Conservation (phyloP, 2,113 vertebrate genomes). For the Fulmarus glacialis region DNA sequence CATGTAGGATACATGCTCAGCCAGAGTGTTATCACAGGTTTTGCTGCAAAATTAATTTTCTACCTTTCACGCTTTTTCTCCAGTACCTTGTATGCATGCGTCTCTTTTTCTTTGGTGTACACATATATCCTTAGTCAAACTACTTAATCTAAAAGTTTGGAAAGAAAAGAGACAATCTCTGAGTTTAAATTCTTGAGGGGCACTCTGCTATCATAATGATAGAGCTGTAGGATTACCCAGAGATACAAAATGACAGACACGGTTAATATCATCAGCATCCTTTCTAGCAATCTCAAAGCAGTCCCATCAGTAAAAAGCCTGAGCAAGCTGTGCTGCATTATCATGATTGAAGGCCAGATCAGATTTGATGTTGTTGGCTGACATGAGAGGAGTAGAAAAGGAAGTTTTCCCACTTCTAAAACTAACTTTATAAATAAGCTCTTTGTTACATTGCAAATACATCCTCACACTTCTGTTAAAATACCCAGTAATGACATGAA, state of each 20-base stretch:
- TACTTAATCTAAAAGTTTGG: not conserved
- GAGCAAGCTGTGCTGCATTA: conserved; percentile 27
- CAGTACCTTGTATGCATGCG: not conserved
- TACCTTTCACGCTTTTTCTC: not conserved
- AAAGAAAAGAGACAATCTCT: not conserved
- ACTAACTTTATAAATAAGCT: not conserved
- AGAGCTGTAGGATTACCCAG: not conserved
- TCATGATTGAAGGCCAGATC: not conserved
- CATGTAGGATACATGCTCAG: not conserved
- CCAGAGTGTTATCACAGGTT: not conserved
- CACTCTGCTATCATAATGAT: not conserved
- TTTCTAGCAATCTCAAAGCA: conserved; percentile 6
- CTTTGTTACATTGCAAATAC: not conserved
- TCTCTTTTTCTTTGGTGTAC: not conserved
- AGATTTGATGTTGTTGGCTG: not conserved
- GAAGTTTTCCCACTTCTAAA: not conserved
- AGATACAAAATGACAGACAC: conserved; percentile 38
- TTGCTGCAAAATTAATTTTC: not conserved
- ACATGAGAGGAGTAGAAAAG: not conserved
- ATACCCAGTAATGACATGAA: not conserved
- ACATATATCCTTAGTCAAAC: not conserved
- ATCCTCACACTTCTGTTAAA: not conserved
- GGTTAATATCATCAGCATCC: conserved; percentile 49
- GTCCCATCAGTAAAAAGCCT: conserved; percentile 22
- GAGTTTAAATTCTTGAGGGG: not conserved